Percentiles rank a stretch among this genome's conserved stretches.
phyloP scores from a whole-genome alignment of 2,113 vertebrate genomes.

The Grammomys surdaster region DNA sequence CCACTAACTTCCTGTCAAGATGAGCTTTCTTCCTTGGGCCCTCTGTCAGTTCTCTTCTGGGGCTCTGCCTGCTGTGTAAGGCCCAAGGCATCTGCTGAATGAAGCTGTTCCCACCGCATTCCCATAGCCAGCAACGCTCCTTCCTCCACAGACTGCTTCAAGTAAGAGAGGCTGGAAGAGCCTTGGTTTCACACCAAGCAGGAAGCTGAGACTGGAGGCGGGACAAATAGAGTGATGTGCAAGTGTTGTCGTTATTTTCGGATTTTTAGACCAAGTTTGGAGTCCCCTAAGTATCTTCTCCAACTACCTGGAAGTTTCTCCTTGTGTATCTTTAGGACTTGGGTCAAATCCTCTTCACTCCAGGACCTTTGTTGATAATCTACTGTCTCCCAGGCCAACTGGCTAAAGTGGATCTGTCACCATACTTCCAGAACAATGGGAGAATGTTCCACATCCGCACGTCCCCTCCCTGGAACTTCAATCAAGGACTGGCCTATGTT shows the following conservation, averaged over 20 bases:
- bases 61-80: not conserved
- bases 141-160: not conserved
- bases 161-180: not conserved
- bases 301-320: conserved; percentile 21
- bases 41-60: not conserved
- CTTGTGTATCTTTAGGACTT: not conserved
- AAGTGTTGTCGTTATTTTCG: not conserved
- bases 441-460: not conserved
- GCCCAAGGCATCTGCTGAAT: not conserved
- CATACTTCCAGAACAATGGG: not conserved
- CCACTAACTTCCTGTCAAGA: not conserved
- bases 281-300: conserved; percentile 34
- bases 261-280: not conserved
- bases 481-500: not conserved
- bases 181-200: not conserved
- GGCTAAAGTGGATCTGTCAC: not conserved
- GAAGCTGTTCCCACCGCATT: not conserved
- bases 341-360: not conserved
- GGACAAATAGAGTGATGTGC: not conserved
- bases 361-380: not conserved
- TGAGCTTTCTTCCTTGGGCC: not conserved
- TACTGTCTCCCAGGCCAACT: not conserved
- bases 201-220: not conserved
- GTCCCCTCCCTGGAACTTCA: not conserved
- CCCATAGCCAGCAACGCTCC: not conserved